phyloP scores from a whole-genome alignment of 2,113 vertebrate genomes.

The Sitta europaea region DNA sequence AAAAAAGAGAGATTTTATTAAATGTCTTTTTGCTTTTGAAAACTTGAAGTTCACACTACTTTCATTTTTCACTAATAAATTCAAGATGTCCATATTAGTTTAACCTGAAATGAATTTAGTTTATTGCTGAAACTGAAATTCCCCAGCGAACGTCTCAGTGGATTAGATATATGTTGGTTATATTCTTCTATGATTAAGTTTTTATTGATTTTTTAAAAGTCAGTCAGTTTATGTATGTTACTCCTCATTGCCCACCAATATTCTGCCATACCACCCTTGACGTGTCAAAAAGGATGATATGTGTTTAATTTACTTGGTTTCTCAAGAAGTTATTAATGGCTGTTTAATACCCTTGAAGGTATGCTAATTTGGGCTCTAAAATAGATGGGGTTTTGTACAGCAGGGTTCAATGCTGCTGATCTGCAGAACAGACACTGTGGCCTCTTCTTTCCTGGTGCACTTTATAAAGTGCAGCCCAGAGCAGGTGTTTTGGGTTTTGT shows the following conservation, averaged over 20 bases:
- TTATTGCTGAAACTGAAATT: slow-evolving; percentile 50
- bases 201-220: slow-evolving; percentile 25
- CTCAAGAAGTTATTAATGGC: not conserved
- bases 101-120: slow-evolving; percentile 36
- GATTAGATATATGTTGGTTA: slow-evolving; percentile 18
- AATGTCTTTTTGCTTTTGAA: slow-evolving; percentile 28
- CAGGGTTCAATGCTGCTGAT: not conserved
- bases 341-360: not conserved
- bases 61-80: slow-evolving; percentile 48
- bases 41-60: slow-evolving; percentile 14
- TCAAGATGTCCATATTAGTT: slow-evolving; percentile 54
- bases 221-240: not conserved
- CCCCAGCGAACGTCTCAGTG: not conserved
- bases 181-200: slow-evolving; percentile 39
- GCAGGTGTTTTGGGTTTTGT: not conserved
- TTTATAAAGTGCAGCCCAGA: not conserved
- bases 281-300: not conserved
- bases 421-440: not conserved
- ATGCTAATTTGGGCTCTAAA: not conserved
- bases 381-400: not conserved
- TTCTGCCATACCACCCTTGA: not conserved
- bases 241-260: not conserved
- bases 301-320: not conserved
- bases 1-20: slow-evolving; percentile 37
- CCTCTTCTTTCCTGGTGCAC: not conserved